Percentiles rank a stretch among this genome's conserved stretches.
Evolutionary conservation across 2,888 invertebrate genomes (phyloP).

Genomic region (Abrostola tripartita): DNA sequence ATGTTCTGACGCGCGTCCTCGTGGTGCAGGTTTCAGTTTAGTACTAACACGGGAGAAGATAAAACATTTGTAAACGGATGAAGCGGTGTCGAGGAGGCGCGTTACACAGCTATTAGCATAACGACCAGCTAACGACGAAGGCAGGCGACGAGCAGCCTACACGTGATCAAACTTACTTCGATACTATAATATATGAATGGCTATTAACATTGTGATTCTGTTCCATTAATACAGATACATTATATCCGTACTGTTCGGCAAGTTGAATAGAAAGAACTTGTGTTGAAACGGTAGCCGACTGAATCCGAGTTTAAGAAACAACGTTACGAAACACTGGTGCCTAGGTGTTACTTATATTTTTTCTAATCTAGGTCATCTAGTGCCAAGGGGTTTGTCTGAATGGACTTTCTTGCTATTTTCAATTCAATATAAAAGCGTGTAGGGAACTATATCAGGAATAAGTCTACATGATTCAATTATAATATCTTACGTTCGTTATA

Average conservation of each 20-base stretch:
- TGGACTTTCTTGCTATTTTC: slow-evolving; percentile 1
- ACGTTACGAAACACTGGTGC: not conserved
- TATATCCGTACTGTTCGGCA: not conserved
- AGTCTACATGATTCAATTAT: not conserved
- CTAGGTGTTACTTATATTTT: not conserved
- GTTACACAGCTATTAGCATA: slow-evolving; percentile 64
- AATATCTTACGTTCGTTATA: not conserved
- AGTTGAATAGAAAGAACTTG: not conserved
- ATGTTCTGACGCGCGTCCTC: slow-evolving; percentile 2
- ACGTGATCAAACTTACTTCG: slow-evolving; percentile 45
- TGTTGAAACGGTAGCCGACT: not conserved
- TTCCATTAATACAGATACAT: slow-evolving; percentile 1
- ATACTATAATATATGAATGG: slow-evolving; percentile 12
- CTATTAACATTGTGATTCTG: slow-evolving; percentile 19
- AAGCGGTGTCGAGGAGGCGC: slow-evolving; percentile 46
- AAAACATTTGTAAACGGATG: slow-evolving; percentile 49
- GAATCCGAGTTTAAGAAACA: not conserved
- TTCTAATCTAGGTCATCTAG: slow-evolving; percentile 3
- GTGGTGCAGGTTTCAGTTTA: slow-evolving; percentile 5
- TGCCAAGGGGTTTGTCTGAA: not conserved
- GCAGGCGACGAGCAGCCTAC: slow-evolving; percentile 44
- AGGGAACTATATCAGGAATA: not conserved
- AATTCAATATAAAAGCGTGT: slow-evolving; percentile 4
- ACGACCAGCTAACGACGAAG: slow-evolving; percentile 66
- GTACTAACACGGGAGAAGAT: slow-evolving; percentile 15